Percentiles rank a stretch among this genome's conserved stretches.
Conservation (phyloP, 2,888 invertebrate genomes). For the Agrilus biguttatus region DNA sequence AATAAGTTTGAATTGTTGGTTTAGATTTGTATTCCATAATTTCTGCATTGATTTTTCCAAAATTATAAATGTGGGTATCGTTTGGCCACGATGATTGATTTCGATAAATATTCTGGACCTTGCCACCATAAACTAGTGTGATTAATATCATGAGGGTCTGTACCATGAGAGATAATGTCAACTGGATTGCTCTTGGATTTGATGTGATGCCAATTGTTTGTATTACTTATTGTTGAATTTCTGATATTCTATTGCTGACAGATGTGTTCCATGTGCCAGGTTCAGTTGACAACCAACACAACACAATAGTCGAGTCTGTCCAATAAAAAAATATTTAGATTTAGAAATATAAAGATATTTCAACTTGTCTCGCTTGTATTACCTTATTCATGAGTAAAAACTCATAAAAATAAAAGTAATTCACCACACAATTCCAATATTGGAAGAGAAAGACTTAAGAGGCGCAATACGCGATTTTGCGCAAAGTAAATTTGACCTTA, state of each 20-base stretch:
- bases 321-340: slow-evolving; percentile 7
- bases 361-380: neutral
- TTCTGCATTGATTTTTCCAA: neutral
- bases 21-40: no score
- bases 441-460: slow-evolving; percentile 11
- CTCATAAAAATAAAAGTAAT: slow-evolving; percentile 11
- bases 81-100: no score
- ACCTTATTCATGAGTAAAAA: slow-evolving; percentile 8
- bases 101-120: slow-evolving; percentile 2
- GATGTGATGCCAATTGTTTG: slow-evolving; percentile 6
- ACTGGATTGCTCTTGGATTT: slow-evolving; percentile 5
- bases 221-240: slow-evolving; percentile 5
- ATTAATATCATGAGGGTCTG: neutral
- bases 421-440: slow-evolving; percentile 16
- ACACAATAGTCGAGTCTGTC: slow-evolving; percentile 17
- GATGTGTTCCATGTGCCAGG: slow-evolving; percentile 11
- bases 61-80: no score
- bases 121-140: slow-evolving; percentile 1
- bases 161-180: slow-evolving; percentile 7
- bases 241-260: slow-evolving; percentile 10
- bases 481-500: slow-evolving; percentile 1
- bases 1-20: no score
- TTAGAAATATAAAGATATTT: no score
- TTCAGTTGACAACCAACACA: slow-evolving; percentile 13
- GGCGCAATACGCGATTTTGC: slow-evolving; percentile 7